These are phyloP conservation scores for Zaprionus kolodkinae DNA, from an alignment of 1,140 invertebrate species.

Conservation along the genomic window DNA sequence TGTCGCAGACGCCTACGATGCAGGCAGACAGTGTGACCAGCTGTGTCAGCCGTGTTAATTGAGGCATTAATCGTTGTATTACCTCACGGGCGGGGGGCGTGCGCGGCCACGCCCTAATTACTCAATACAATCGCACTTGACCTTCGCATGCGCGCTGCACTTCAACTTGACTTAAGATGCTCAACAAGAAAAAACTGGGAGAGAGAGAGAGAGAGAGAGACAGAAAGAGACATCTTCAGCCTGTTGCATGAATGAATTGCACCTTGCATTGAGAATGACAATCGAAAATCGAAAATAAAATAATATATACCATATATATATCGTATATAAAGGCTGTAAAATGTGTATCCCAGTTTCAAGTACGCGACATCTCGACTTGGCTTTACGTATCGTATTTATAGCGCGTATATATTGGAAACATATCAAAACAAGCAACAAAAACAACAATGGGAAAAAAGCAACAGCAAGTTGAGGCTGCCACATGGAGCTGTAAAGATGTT, in stretches of 20 bases:
- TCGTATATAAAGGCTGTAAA: slow-evolving; percentile 65
- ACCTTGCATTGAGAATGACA: slow-evolving; percentile 44
- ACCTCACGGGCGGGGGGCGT: slow-evolving; percentile 56
- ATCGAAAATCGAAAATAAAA: slow-evolving; percentile 21
- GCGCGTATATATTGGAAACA: slow-evolving; percentile 56
- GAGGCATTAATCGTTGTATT: slow-evolving; percentile 68
- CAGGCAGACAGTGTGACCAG: slow-evolving; percentile 27
- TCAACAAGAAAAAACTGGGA: slow-evolving; percentile 4
- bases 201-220: background rate
- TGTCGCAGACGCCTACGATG: slow-evolving; percentile 45
- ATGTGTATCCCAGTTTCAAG: slow-evolving; percentile 80
- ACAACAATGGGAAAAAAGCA: slow-evolving; percentile 24
- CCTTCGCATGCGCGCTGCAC: slow-evolving; percentile 66
- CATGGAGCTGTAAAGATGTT: slow-evolving; percentile 81
- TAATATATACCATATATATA: slow-evolving; percentile 1
- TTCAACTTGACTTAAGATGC: slow-evolving; percentile 67
- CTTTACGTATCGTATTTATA: slow-evolving; percentile 79
- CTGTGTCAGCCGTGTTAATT: slow-evolving; percentile 67
- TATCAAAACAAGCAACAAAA: slow-evolving; percentile 41
- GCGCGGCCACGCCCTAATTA: slow-evolving; percentile 70
- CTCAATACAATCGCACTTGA: slow-evolving; percentile 63
- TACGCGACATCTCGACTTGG: slow-evolving; percentile 60
- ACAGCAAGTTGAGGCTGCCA: slow-evolving; percentile 50
- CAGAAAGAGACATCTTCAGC: slow-evolving; percentile 14
- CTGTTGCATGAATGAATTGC: slow-evolving; percentile 53